Evolutionary conservation across 1,140 invertebrate species (phyloP), one percentile per base, ranked within the genome.

Genomic region (Solenopsis fugax): DNA sequence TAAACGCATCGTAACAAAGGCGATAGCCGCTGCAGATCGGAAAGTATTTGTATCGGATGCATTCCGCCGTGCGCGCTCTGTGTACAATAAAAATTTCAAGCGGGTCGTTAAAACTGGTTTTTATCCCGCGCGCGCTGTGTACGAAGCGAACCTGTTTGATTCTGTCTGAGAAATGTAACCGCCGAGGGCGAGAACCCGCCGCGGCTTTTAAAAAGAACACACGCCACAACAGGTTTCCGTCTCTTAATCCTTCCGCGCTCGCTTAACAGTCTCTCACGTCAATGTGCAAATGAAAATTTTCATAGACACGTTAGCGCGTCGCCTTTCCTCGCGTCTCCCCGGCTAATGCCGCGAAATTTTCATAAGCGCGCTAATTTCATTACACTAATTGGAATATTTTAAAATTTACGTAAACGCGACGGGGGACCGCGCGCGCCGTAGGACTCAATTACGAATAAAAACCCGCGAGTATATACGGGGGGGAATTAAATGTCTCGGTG

Each of bases 71-170:
- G 50, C 41, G 69, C 67, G 18, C 67, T 37, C 67, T 73, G 69
- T 62, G 54, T 84, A 84, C 54, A 75, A 82, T 84, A 87, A 78
- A 89, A 89, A 84, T 58, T 72, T 84, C 58, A 67, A 89, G 72
- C 45, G 65, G 71, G 50, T 71, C 71, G 75, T 60, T 54, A 87
- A 81, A 77, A 77, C 69, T 58, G 34, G 81, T 90, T 90, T 90
- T 88, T 88, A 88, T 54, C 45, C 60, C 24, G 56, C 45, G 48
- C 29, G 41, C 77, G 71, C 50, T 21, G 77, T 64, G 58, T 29
- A n/a, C 50, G 60, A 50, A 34, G 34, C 86, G 78, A 90, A 90
- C 89, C 89, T 90, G 89, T 90, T 90, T 90, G 89, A 90, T 90
- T 90, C 41, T 65, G 86, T 90, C 89, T 90, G 86, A 90, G 86